These are phyloP conservation scores for Notiomystis cincta DNA, from an alignment of 2,113 vertebrate species.

Conservation along the genomic window DNA sequence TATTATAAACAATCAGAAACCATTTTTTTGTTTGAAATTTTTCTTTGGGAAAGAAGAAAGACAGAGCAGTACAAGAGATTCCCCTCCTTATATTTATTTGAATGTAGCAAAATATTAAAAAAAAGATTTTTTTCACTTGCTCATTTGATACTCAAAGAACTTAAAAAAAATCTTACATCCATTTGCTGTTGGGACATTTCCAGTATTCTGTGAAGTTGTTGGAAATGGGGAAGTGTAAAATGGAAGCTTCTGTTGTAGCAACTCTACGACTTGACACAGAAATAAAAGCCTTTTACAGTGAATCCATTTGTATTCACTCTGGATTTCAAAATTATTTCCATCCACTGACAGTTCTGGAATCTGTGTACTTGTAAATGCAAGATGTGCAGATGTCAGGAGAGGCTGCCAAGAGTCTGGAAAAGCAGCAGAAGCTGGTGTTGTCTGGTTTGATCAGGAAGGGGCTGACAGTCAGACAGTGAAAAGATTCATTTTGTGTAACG, in stretches of 20 bases:
- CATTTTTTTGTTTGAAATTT: not conserved
- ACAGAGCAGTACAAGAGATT: not conserved
- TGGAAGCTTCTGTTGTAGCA: conserved; percentile 39
- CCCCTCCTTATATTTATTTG: not conserved
- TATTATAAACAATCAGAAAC: not conserved
- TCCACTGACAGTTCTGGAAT: conserved; percentile 56
- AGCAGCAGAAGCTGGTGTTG: conserved; percentile 27
- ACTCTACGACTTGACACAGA: not conserved
- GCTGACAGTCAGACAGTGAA: conserved; percentile 33
- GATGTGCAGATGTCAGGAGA: conserved; percentile 30
- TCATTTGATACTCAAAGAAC: not conserved
- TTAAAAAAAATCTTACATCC: not conserved
- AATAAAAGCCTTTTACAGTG: conserved; percentile 49
- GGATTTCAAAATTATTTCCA: conserved; percentile 60
- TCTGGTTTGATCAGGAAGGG: conserved; percentile 40
- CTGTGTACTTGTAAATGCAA: conserved; percentile 31
- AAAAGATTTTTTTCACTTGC: not conserved
- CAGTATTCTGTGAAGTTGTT: conserved; percentile 7
- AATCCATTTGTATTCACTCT: conserved; percentile 45
- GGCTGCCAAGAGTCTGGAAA: conserved; percentile 40
- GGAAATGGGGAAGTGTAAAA: conserved; percentile 23
- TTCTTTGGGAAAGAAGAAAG: not conserved
- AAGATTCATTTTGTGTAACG: conserved; percentile 45
- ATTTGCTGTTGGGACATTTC: conserved; percentile 5
- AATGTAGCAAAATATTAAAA: not conserved